Evolutionary conservation across 2,797 vertebrate species (phyloP), one percentile per base, ranked within the genome.

Genomic region (Micromesistius poutassou): DNA sequence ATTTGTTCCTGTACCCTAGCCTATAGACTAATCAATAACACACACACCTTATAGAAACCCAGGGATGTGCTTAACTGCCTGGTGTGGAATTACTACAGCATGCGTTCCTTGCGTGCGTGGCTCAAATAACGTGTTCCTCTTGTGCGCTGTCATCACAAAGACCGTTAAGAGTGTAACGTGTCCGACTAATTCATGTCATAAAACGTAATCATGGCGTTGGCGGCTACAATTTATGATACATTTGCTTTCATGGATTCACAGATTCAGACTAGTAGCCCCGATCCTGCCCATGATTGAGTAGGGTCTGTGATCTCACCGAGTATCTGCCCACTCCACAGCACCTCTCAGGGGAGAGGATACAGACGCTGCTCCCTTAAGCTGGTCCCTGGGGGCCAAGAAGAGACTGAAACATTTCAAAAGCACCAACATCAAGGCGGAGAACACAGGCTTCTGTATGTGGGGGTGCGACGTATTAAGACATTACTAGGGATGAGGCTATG

Each of bases 361-460:
- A 89, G 89, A 93, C 91, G 82, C 90, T 83, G 86, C 88, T 85
- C 91, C 89, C 89, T 86, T 87, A 87, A 89, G 87, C 84, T 82
- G 82, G 81, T 93, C 90, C 90, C 88, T 78, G 33, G 79, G 86
- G 86, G 93, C 2, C n/a, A 8, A 28, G 88, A 70, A 76, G 81
- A 30, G 74, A 82, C 82, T 85, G 87, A 77, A 71, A 81, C 78
- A 89, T 83, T 89, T 91, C 84, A 90, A 89, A 87, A 78, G 80
- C 71, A 5, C 72, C 77, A 84, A 38, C 8, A 72, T 83, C 80
- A 84, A 89, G 77, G 35, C 77, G 80, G 22, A 73, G 84, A 78
- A 81, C 78, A 80, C 77, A 78, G 62, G 86, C 85, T 82, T 87
- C 78, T 71, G 77, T 85, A 81, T 85, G 77, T 73, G 40, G 36